Percentiles rank a stretch among this genome's conserved stretches.
Conservation (phyloP, 2,113 vertebrate genomes). For the Procavia capensis region DNA sequence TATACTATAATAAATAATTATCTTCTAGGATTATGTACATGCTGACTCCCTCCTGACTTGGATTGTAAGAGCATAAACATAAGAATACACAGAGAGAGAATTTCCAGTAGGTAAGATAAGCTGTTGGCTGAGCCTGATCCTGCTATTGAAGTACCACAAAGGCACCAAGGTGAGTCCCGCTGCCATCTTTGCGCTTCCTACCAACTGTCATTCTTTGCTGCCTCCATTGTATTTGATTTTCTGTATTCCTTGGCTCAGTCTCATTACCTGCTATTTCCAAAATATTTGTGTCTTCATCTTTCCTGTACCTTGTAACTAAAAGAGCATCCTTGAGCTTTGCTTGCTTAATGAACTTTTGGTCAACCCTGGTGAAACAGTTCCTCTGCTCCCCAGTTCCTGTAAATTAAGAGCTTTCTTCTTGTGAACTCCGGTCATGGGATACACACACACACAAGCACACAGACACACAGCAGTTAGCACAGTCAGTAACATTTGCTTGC, state of each 20-base stretch:
- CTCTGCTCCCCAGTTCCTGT: not conserved
- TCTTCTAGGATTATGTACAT: not conserved
- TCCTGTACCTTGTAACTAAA: not conserved
- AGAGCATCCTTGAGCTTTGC: not conserved
- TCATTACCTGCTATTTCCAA: not conserved
- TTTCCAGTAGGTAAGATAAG: not conserved
- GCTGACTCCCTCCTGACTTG: not conserved
- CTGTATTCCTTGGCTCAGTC: not conserved
- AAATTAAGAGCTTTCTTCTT: not conserved
- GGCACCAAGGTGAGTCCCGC: too few species aligned
- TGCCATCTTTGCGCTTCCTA: accelerated
- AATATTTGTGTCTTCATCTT: not conserved
- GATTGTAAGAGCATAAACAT: not conserved
- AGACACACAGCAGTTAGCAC: not conserved
- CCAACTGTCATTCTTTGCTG: not conserved
- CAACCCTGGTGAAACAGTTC: not conserved
- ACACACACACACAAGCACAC: not conserved
- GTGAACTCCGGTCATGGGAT: not conserved
- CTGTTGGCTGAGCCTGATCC: not conserved
- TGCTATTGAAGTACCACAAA: not conserved
- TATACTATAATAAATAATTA: slow-evolving; percentile 72
- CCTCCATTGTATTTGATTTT: accelerated
- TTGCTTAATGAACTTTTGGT: not conserved
- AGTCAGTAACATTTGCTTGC: not conserved
- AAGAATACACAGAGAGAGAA: not conserved